These are phyloP conservation scores for Cochlearius cochlearius DNA, from an alignment of 2,113 vertebrate genomes.

Conservation along the genomic window DNA sequence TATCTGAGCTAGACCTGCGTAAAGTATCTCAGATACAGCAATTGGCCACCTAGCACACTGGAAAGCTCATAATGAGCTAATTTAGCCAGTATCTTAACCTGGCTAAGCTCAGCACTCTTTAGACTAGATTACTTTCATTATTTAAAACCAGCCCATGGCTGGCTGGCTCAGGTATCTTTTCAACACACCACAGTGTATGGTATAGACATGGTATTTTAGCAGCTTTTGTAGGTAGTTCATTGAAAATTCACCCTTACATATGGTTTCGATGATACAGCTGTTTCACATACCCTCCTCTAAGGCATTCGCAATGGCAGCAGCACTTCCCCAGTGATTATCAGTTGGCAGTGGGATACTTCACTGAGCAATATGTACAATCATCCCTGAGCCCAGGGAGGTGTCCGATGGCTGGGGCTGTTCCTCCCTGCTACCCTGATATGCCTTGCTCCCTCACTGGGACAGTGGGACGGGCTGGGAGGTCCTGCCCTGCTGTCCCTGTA, in stretches of 20 bases:
- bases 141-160: neutral
- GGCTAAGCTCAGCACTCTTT: neutral
- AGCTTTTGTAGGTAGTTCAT: neutral
- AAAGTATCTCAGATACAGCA: neutral
- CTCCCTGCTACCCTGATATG: neutral
- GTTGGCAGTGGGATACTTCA: neutral
- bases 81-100: neutral
- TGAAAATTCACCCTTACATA: neutral
- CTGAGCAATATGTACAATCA: neutral
- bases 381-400: neutral
- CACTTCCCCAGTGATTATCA: neutral
- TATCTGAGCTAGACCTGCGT: neutral
- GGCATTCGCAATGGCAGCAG: neutral
- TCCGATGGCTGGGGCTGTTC: neutral
- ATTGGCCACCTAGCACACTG: neutral
- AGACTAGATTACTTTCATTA: neutral
- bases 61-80: neutral
- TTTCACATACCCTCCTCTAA: neutral
- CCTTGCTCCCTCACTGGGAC: neutral
- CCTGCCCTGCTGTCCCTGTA: rapidly evolving
- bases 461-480: rapidly evolving
- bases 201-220: neutral
- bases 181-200: neutral
- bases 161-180: neutral
- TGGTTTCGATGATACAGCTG: neutral